These are phyloP conservation scores for Dryocosmus kuriphilus DNA, from an alignment of 2,888 invertebrate species.

Conservation along the genomic window DNA sequence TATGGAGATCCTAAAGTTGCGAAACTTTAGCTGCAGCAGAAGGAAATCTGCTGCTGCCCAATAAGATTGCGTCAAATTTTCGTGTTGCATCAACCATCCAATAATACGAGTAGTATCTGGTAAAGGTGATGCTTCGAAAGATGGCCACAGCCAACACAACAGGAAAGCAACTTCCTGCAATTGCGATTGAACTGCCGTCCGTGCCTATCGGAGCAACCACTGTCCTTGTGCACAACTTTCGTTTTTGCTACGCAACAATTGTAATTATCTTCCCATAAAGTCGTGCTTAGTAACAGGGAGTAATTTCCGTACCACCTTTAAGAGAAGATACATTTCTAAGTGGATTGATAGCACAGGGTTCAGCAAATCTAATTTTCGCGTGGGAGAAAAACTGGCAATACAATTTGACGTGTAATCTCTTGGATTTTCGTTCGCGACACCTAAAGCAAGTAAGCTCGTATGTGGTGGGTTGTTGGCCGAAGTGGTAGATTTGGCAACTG, in stretches of 20 bases:
- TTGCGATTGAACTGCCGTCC: not conserved
- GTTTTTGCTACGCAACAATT: not conserved
- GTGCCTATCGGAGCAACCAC: not conserved
- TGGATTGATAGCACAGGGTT: not conserved
- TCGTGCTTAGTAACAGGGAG: too few relatives aligned
- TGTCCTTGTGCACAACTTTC: not conserved
- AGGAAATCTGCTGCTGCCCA: not conserved
- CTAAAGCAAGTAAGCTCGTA: constrained; percentile 6
- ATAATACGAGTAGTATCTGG: not conserved
- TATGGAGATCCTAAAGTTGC: not conserved
- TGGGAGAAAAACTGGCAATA: not conserved
- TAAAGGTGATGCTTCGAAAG: not conserved
- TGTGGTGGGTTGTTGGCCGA: constrained; percentile 21
- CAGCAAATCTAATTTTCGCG: not conserved
- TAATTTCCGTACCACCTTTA: too few relatives aligned
- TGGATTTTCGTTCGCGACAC: not conserved
- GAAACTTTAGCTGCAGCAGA: not conserved
- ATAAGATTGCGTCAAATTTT: constrained; percentile 2
- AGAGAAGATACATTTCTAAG: not conserved
- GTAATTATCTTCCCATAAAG: not conserved
- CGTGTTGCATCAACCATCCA: not conserved
- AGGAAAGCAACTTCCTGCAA: constrained; percentile 7
- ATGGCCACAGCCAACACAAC: not conserved
- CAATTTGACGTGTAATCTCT: not conserved
- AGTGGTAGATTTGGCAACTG: constrained; percentile 53